Evolutionary conservation across 2,797 vertebrate species (phyloP).

Genomic region (Leuciscus waleckii): DNA sequence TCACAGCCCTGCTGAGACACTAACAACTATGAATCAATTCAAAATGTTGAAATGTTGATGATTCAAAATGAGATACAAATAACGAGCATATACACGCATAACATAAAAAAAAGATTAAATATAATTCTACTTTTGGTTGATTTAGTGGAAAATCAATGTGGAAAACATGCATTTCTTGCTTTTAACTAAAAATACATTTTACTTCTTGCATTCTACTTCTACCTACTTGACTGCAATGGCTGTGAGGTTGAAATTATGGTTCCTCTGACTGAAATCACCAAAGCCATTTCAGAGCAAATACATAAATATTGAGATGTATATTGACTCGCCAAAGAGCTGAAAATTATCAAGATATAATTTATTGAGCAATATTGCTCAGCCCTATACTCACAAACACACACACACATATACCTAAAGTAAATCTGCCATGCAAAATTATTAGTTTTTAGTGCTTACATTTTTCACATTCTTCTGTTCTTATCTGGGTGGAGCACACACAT

Average conservation of each 20-base stretch:
- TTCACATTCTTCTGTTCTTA: slow-evolving; percentile 36
- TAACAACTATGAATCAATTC: neutral
- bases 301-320: neutral
- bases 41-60: neutral
- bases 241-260: neutral
- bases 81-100: neutral
- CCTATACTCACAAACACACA: neutral
- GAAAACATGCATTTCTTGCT: neutral
- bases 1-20: no score
- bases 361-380: neutral
- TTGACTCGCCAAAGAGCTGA: neutral
- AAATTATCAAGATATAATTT: neutral
- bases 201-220: neutral
- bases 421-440: slow-evolving; percentile 28
- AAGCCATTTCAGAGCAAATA: neutral
- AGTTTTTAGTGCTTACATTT: slow-evolving; percentile 24
- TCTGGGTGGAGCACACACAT: slow-evolving; percentile 26
- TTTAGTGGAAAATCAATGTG: neutral
- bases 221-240: neutral
- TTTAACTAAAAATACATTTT: neutral
- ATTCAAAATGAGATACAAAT: neutral
- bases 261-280: neutral
- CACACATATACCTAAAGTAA: slow-evolving; percentile 16
- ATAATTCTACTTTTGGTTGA: neutral
- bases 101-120: neutral